Conservation (phyloP, 2,888 invertebrate species). For the Homarus gammarus region DNA sequence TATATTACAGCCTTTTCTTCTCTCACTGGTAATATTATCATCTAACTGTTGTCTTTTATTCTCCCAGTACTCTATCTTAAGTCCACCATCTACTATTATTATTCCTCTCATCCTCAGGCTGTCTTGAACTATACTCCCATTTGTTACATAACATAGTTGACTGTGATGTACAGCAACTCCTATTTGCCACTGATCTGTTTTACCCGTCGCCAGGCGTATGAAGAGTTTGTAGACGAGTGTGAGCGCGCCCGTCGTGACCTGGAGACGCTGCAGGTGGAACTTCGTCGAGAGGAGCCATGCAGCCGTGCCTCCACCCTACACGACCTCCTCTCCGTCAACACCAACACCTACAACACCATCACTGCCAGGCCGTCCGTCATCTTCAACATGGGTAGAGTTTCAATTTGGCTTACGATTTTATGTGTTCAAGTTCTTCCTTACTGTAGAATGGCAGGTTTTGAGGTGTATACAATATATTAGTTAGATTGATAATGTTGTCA, state of each 20-base stretch:
- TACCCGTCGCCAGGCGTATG: slow-evolving; percentile 82
- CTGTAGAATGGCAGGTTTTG: not conserved
- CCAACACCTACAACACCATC: slow-evolving; percentile 69
- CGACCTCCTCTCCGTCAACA: slow-evolving; percentile 69
- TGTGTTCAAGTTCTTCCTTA: not conserved
- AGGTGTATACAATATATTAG: not conserved
- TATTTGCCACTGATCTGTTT: too few species aligned
- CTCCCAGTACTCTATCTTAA: too few species aligned
- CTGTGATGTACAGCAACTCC: too few species aligned
- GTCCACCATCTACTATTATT: too few species aligned
- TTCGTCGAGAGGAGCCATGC: slow-evolving; percentile 81
- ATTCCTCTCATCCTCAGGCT: too few species aligned
- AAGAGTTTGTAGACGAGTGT: slow-evolving; percentile 85
- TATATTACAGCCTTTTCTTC: too few species aligned
- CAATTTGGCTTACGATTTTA: not conserved
- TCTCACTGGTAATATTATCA: too few species aligned
- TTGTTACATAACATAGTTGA: too few species aligned
- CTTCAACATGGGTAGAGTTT: slow-evolving; percentile 67
- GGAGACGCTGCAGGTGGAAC: slow-evolving; percentile 83
- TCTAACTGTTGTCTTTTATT: too few species aligned
- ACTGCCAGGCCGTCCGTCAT: slow-evolving; percentile 66
- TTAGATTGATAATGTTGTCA: too few species aligned
- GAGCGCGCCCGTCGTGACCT: slow-evolving; percentile 83
- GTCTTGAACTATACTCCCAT: too few species aligned
- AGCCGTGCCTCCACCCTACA: slow-evolving; percentile 80